Evolutionary conservation across 1,140 invertebrate species (phyloP).

Genomic region (Drosophila prosaltans): DNA sequence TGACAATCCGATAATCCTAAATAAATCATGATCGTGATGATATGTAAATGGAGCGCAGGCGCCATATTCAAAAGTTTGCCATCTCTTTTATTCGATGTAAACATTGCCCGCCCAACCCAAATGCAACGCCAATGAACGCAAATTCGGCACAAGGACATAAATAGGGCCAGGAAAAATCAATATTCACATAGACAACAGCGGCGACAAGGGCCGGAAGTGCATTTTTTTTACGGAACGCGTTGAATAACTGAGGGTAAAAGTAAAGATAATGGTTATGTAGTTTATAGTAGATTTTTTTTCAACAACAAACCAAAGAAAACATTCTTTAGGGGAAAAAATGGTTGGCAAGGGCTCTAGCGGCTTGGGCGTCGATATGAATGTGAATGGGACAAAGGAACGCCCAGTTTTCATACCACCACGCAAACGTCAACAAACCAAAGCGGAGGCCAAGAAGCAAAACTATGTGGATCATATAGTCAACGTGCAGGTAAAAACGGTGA

Average conservation of each 20-base stretch:
- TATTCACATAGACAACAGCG: slow-evolving; percentile 56
- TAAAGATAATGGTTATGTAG: slow-evolving; percentile 35
- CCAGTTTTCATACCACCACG: slow-evolving; percentile 86
- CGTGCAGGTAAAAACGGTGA: slow-evolving; percentile 83
- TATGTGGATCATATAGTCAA: slow-evolving; percentile 86
- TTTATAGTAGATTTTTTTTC: slow-evolving; percentile 2
- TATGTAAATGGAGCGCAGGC: slow-evolving; percentile 45
- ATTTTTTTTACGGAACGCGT: slow-evolving; percentile 43
- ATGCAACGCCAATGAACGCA: slow-evolving; percentile 59
- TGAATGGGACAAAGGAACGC: slow-evolving; percentile 83
- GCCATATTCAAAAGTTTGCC: slow-evolving; percentile 30
- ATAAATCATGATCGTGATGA: too few species aligned
- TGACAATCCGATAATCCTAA: too few species aligned
- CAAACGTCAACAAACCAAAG: slow-evolving; percentile 84
- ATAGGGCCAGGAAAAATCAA: slow-evolving; percentile 67
- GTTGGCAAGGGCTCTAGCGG: slow-evolving; percentile 65
- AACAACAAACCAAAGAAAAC: background rate
- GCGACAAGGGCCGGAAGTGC: slow-evolving; percentile 66
- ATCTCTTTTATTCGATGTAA: slow-evolving; percentile 39
- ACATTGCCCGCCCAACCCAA: slow-evolving; percentile 63
- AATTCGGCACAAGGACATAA: slow-evolving; percentile 72
- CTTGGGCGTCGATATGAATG: slow-evolving; percentile 44
- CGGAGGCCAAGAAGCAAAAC: slow-evolving; percentile 84
- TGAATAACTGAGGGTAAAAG: slow-evolving; percentile 24
- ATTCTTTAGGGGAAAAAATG: slow-evolving; percentile 52